Percentiles rank a stretch among this genome's conserved stretches.
Evolutionary conservation across 2,888 invertebrate genomes (phyloP).

Genomic region (Augiades crinisus): DNA sequence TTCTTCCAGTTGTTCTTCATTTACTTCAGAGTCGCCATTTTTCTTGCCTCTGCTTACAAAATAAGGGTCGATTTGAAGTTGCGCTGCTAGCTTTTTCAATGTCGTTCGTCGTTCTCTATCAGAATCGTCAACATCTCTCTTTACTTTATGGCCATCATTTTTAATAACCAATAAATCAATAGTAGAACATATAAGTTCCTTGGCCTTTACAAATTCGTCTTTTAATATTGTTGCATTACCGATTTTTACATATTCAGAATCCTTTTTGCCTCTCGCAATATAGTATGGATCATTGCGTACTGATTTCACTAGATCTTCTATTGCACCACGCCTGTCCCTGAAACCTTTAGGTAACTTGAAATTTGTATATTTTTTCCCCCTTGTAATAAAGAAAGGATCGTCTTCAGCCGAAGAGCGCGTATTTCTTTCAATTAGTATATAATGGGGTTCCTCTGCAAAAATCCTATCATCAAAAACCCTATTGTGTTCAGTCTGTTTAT

Average conservation of each 20-base stretch:
- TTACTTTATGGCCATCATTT: conserved; percentile 43
- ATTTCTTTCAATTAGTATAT: conserved; percentile 71
- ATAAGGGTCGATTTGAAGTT: conserved; percentile 69
- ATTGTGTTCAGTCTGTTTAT: conserved; percentile 41
- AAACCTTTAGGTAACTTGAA: conserved; percentile 47
- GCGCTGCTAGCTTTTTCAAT: conserved; percentile 65
- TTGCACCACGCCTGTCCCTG: conserved; percentile 61
- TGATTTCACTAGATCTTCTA: conserved; percentile 70
- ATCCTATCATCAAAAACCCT: conserved; percentile 63
- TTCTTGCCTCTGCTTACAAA: conserved; percentile 72
- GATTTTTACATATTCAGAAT: conserved; percentile 36
- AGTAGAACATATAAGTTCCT: conserved; percentile 62
- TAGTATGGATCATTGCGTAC: conserved; percentile 76
- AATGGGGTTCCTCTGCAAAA: conserved; percentile 79
- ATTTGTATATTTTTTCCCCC: conserved; percentile 60
- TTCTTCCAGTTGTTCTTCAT: conserved; percentile 46
- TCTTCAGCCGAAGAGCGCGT: conserved; percentile 66
- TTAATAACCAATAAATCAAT: conserved; percentile 50
- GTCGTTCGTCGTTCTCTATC: conserved; percentile 65
- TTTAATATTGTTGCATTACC: conserved; percentile 38
- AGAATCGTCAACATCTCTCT: conserved; percentile 54
- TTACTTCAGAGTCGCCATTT: conserved; percentile 36
- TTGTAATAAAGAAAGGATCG: conserved; percentile 65
- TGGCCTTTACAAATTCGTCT: conserved; percentile 50
- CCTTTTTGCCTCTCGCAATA: conserved; percentile 78